Evolutionary conservation across 2,888 invertebrate genomes (phyloP).

Genomic region (Leptarthrus brevirostris): DNA sequence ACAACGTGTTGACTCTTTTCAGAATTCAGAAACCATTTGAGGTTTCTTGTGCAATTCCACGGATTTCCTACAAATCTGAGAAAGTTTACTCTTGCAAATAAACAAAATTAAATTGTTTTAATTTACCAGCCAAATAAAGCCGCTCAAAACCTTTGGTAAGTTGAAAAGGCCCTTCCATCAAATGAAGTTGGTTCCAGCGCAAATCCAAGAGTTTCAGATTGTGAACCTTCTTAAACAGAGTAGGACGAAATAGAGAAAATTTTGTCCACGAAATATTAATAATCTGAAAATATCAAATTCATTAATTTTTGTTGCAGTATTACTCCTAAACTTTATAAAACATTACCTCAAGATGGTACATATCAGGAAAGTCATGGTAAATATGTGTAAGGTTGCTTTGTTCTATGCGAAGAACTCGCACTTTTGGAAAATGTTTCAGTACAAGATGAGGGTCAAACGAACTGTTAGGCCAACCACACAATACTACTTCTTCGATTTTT

Average conservation of each 20-base stretch:
- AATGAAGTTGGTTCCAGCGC: conserved; percentile 65
- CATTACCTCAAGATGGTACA: conserved; percentile 60
- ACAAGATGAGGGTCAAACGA: conserved; percentile 61
- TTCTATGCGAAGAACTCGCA: conserved; percentile 62
- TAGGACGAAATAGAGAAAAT: conserved; percentile 60
- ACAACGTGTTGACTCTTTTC: conserved; percentile 61
- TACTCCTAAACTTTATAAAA: no score
- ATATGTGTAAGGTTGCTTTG: conserved; percentile 62
- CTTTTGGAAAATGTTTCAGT: conserved; percentile 61
- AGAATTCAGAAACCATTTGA: conserved; percentile 64
- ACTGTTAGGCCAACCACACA: conserved; percentile 63
- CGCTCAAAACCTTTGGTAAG: conserved; percentile 61
- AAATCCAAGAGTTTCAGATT: conserved; percentile 62
- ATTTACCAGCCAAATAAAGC: conserved; percentile 62
- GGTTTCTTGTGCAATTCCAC: conserved; percentile 66
- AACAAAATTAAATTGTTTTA: background rate
- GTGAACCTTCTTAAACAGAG: conserved; percentile 62
- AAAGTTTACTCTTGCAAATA: background rate
- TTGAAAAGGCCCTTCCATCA: conserved; percentile 62
- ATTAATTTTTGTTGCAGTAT: no score
- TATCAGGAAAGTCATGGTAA: conserved; percentile 62
- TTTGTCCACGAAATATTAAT: conserved; percentile 67
- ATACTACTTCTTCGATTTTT: conserved; percentile 54
- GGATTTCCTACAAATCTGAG: conserved; percentile 60
- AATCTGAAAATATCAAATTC: conserved; percentile 56